phyloP scores from a whole-genome alignment of 2,113 vertebrate genomes.

The Sylvietta virens region DNA sequence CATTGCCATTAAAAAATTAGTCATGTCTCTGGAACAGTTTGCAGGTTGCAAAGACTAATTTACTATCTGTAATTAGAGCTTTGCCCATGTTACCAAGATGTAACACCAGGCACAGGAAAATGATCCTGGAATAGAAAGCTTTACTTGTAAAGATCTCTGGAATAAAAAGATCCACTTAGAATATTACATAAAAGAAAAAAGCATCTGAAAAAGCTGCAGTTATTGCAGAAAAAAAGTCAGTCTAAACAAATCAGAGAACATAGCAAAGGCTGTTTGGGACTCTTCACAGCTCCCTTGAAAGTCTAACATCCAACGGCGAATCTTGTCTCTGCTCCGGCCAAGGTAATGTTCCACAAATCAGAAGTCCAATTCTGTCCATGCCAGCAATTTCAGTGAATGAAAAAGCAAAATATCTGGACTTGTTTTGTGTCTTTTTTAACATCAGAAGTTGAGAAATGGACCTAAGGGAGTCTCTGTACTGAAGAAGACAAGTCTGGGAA shows the following conservation, averaged over 20 bases:
- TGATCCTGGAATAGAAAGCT: not conserved
- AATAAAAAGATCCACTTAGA: not conserved
- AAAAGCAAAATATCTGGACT: not conserved
- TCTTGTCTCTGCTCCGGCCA: not conserved
- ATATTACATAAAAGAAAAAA: not conserved
- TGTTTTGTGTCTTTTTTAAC: not conserved
- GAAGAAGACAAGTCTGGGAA: not conserved
- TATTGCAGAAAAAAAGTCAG: not conserved
- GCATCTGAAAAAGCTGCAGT: not conserved
- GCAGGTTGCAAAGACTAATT: slow-evolving; percentile 9
- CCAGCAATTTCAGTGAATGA: not conserved
- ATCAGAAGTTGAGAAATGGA: not conserved
- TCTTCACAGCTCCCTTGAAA: not conserved
- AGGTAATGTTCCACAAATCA: not conserved
- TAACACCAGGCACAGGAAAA: not conserved
- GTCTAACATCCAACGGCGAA: not conserved
- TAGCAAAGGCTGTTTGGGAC: not conserved
- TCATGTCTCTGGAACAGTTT: slow-evolving; percentile 10
- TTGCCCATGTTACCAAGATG: not conserved
- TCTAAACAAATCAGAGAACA: not conserved
- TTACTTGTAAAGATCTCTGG: not conserved
- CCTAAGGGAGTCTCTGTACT: not conserved
- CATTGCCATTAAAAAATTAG: slow-evolving; percentile 3
- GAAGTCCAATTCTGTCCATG: not conserved
- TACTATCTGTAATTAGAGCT: slow-evolving; percentile 41